Evolutionary conservation across 2,888 invertebrate genomes (phyloP).

Genomic region (Ophion costatus): DNA sequence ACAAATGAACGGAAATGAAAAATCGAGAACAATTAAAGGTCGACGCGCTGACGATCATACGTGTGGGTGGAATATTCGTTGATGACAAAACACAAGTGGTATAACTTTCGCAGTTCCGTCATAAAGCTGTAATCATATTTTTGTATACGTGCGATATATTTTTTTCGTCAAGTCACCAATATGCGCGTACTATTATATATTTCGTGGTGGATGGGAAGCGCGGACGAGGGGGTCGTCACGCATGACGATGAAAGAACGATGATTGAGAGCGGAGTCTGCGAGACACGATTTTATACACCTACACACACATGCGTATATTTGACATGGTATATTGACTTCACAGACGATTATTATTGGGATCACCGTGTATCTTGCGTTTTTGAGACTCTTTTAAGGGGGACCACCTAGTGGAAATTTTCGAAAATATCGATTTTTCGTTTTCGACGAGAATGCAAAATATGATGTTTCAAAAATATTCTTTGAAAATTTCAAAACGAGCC

Average conservation of each 20-base stretch:
- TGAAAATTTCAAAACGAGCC: too few relatives aligned
- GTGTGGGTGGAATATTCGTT: not conserved
- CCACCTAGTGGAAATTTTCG: too few relatives aligned
- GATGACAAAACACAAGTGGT: not conserved
- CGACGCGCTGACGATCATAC: not conserved
- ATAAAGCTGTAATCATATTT: constrained; percentile 66
- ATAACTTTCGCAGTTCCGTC: constrained; percentile 57
- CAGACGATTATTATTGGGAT: constrained; percentile 1
- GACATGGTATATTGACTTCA: constrained; percentile 3
- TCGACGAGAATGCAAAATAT: too few relatives aligned
- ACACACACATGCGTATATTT: not conserved
- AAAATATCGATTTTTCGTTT: too few relatives aligned
- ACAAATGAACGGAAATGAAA: too few relatives aligned
- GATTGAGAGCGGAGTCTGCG: not conserved
- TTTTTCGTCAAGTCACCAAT: constrained; percentile 61
- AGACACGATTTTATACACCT: constrained; percentile 23
- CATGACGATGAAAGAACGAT: not conserved
- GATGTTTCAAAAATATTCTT: too few relatives aligned
- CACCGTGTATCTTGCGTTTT: constrained; percentile 8
- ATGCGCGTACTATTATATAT: not conserved
- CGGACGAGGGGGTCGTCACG: not conserved
- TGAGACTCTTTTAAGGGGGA: not conserved
- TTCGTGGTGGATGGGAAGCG: constrained; percentile 3
- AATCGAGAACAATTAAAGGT: too few relatives aligned
- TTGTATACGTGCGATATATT: constrained; percentile 65